Evolutionary conservation across 2,113 vertebrate genomes (phyloP).

Genomic region (Antennarius striatus): DNA sequence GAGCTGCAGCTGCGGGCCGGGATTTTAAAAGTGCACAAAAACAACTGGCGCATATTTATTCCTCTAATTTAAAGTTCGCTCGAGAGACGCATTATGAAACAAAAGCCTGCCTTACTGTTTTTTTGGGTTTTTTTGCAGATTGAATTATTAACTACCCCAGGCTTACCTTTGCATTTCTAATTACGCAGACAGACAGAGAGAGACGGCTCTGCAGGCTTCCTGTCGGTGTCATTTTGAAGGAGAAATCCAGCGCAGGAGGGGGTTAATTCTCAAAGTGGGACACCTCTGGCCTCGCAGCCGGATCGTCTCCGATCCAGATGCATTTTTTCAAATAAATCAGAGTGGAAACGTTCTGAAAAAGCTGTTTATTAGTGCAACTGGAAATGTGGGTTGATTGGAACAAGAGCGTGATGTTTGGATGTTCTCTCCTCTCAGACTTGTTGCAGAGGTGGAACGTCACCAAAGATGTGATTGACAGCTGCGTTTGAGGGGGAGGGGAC

Average conservation of each 20-base stretch:
- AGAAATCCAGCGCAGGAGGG: constrained; percentile 31
- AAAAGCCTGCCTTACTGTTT: constrained; percentile 41
- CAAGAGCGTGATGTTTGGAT: background rate
- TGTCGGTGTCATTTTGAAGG: constrained; percentile 45
- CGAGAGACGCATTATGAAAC: constrained; percentile 58
- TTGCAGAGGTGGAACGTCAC: constrained; percentile 26
- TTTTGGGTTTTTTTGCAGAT: constrained; percentile 12
- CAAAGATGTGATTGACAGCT: constrained; percentile 16
- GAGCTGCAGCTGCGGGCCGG: constrained; percentile 41
- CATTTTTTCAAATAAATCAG: background rate
- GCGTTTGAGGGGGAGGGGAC: constrained; percentile 56
- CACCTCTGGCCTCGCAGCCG: constrained; percentile 29
- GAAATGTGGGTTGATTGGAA: too few species aligned
- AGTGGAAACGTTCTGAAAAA: too few species aligned
- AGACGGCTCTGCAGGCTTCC: too few species aligned
- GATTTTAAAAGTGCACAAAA: constrained; percentile 54
- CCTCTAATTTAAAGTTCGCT: constrained; percentile 67
- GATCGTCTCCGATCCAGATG: constrained; percentile 14
- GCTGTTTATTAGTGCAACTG: too few species aligned
- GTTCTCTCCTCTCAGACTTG: constrained; percentile 5
- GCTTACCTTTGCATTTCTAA: constrained; percentile 76
- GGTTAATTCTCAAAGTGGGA: constrained; percentile 50
- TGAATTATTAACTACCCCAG: constrained; percentile 62
- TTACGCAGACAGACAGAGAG: constrained; percentile 38
- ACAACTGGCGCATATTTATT: constrained; percentile 62